Base-by-base conservation (phyloP, 30 jellyfish, hydroid and myxozoan genomes). In the Hydractinia symbiolongicarpus region DNA sequence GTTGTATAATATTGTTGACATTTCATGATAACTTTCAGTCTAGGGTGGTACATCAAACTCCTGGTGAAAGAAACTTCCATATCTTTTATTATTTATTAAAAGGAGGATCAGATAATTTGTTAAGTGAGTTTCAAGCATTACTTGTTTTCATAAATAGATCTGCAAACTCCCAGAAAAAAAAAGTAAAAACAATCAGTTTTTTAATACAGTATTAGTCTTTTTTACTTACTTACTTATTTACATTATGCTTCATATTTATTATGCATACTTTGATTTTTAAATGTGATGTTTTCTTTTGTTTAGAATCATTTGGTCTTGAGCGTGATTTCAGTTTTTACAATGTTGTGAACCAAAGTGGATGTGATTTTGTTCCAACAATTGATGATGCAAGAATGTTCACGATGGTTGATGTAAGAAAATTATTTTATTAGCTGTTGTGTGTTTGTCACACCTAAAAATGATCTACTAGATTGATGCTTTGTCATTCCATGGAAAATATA, bases 11-110 rank as follows among this genome's bases (percentile, higher is more conserved):
- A 30, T 2, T 30, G 44, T 30, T 30, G 44, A 30, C 44, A 30
- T 30, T 30, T 30, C 44, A 30, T 30, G 44, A 30, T 30, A 30
- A 30, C 30, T 68, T 68, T 66, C 60, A 93, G 98, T 93, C 98
- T 17, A 93, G 98, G 6, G 98, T 93, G 53, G 95, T 93, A 53
- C 95, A 85, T 67, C 98, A 93, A 78, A 84, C 95, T 8, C 15
- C 79, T 2, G 98, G 96, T 6, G 98, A 93, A 71, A 61, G 98
- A 74, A 93, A 93, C 71, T 93, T 93, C 53, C 98, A 93, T 66
- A 75, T 87, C 7, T 93, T 93, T 81, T 93, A 93, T 55, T 91
- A 93, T 19, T 83, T 93, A 6, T 76, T 93, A 4, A 82, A 83
- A 50, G 98, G 98, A 10, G 92, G 93, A 66, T 80, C 94, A 4